A percentile compares a stretch with the other conserved stretches of the same genome.
Conservation (phyloP, 1,140 invertebrate genomes). For the Drosophila teissieri region DNA sequence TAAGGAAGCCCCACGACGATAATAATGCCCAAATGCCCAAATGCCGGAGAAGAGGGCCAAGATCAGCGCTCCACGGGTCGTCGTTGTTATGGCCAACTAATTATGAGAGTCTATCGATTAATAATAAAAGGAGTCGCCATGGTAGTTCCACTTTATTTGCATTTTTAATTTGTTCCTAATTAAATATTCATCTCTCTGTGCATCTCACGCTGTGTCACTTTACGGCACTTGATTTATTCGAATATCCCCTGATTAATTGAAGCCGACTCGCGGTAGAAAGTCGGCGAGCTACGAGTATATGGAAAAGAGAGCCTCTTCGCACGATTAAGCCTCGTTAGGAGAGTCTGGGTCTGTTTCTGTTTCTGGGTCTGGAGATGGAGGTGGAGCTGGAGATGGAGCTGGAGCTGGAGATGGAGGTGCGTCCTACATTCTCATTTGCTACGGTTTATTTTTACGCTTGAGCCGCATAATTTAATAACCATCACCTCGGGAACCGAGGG, state of each 20-base stretch:
- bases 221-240: conserved; percentile 80
- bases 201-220: conserved; percentile 80
- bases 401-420: conserved; percentile 11
- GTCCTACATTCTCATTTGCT: conserved; percentile 75
- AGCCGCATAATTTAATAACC: conserved; percentile 80
- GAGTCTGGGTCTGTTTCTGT: conserved; percentile 9
- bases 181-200: conserved; percentile 78
- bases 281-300: conserved; percentile 9
- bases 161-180: conserved; percentile 82
- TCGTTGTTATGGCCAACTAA: conserved; percentile 71
- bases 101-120: conserved; percentile 76
- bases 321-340: conserved; percentile 76
- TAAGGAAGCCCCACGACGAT: conserved; percentile 20
- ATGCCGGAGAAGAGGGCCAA: background rate
- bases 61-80: conserved; percentile 23
- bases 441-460: conserved; percentile 81
- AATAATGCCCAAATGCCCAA: conserved; percentile 19
- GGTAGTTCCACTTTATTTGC: conserved; percentile 81
- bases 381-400: too few species aligned
- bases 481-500: conserved; percentile 1
- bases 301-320: conserved; percentile 13
- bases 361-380: too few species aligned
- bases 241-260: conserved; percentile 78
- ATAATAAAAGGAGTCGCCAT: conserved; percentile 70
- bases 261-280: conserved; percentile 75